Evolutionary conservation across 1,140 invertebrate genomes (phyloP).

Genomic region (Cydia fagiglandana): DNA sequence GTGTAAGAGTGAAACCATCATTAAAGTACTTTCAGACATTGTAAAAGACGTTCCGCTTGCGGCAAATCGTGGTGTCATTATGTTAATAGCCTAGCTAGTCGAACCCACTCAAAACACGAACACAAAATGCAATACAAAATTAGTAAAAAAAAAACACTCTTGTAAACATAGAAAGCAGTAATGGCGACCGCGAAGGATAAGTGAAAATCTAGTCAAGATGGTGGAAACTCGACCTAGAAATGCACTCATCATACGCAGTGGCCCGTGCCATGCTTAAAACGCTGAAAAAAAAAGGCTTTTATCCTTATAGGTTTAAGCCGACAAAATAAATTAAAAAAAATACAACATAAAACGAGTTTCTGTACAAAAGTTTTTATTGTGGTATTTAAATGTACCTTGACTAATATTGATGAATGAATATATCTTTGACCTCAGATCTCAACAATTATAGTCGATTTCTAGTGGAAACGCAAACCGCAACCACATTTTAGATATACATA

Average conservation of each 20-base stretch:
- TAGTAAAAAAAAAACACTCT: slow-evolving; percentile 46
- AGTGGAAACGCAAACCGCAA: slow-evolving; percentile 28
- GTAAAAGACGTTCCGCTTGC: no score
- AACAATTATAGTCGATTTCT: not conserved
- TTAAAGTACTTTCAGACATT: no score
- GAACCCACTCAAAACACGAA: slow-evolving; percentile 22
- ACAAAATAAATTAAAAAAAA: slow-evolving; percentile 42
- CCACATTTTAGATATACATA: not conserved
- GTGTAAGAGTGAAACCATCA: no score
- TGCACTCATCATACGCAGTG: slow-evolving; percentile 68
- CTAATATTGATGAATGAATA: no score
- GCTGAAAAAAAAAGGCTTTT: slow-evolving; percentile 55
- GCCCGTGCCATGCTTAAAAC: slow-evolving; percentile 49
- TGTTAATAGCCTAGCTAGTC: not conserved
- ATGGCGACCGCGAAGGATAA: slow-evolving; percentile 72
- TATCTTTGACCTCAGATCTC: no score
- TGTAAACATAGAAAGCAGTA: slow-evolving; percentile 53
- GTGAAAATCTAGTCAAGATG: slow-evolving; percentile 81
- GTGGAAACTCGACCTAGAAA: slow-evolving; percentile 71
- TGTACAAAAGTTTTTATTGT: no score
- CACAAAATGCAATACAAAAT: slow-evolving; percentile 39
- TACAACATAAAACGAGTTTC: no score
- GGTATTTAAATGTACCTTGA: no score
- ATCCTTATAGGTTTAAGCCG: slow-evolving; percentile 33
- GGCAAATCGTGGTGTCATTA: no score